Base-by-base conservation (phyloP, 2,797 vertebrate species). In the Thamnophis elegans region DNA sequence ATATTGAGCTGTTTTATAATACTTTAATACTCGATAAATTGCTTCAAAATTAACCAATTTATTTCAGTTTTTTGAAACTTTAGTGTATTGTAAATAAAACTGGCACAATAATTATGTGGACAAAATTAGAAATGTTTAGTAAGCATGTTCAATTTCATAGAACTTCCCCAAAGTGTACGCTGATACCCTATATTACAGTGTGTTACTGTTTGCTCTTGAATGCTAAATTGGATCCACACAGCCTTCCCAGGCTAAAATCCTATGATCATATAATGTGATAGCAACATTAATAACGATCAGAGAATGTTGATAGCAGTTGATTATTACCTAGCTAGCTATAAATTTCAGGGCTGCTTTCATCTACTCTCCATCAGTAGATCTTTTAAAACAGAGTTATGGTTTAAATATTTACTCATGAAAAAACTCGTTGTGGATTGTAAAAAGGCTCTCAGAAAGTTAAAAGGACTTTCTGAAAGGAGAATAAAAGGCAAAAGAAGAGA, bases 331-430 rank as follows among this genome's bases (percentile, higher is more conserved):
- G 95, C 94, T 94, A 91, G 95, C 96, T 96, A 91, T 97, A 97
- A 97, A 97, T 96, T 95, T 95, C 89, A 94, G 94, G 96, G 90
- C 96, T 96, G 92, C 96, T 96, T 97, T 97, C 96, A 96, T 97
- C 96, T 97, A 92, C 91, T 94, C 93, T 92, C 93, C 94, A 95
- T 97, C 93, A 96, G 92, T 93, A 95, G 95, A 95, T 89, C 91
- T 96, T 97, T 96, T 94, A 96, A 97, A 97, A 94, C 91, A 95
- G 89, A 91, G 87, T 96, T 95, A 95, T 94, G 95, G 96, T 96
- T 98, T 98, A 98, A 98, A 97, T 97, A 98, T 98, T 98, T 97
- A 97, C 96, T 96, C 94, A 91, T 10, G 92, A 90, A 96, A 93
- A 96, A 97, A 96, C 95, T 96, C 93, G 94, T 93, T 96, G 92